These are phyloP conservation scores for Uromys caudimaculatus DNA, from an alignment of 2,797 vertebrate species.

Conservation along the genomic window DNA sequence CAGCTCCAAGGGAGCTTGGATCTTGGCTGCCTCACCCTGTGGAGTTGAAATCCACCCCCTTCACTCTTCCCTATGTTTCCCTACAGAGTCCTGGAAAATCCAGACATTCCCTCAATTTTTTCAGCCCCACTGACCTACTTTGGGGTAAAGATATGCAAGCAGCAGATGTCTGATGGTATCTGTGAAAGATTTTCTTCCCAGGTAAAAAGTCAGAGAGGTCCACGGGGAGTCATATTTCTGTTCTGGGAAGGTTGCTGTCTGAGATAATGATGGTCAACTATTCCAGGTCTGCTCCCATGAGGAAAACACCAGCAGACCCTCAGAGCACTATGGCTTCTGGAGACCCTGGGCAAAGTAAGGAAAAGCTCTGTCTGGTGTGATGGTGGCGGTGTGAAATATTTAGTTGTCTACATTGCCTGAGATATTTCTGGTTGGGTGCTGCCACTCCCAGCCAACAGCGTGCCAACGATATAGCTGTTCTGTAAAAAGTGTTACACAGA, in stretches of 20 bases:
- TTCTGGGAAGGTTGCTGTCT: neutral
- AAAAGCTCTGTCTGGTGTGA: neutral
- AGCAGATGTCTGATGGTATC: neutral
- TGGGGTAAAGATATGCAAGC: neutral
- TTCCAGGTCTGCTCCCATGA: neutral
- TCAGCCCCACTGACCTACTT: neutral
- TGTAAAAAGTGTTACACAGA: slow-evolving; percentile 1
- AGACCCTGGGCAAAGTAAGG: neutral
- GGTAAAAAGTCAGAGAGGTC: neutral
- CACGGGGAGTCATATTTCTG: neutral
- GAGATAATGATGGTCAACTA: neutral
- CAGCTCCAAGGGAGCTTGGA: neutral
- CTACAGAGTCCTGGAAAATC: neutral
- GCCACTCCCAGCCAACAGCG: neutral
- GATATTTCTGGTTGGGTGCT: slow-evolving; percentile 3
- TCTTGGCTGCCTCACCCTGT: neutral
- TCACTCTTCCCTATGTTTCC: neutral
- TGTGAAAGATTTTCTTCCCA: slow-evolving; percentile 13
- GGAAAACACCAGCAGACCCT: neutral
- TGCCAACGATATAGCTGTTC: neutral
- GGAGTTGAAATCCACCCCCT: neutral
- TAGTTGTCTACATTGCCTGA: neutral
- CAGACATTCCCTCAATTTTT: neutral
- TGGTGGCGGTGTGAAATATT: neutral
- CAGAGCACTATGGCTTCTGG: neutral